Conservation (phyloP, 2,113 vertebrate genomes). For the Catagonus wagneri region DNA sequence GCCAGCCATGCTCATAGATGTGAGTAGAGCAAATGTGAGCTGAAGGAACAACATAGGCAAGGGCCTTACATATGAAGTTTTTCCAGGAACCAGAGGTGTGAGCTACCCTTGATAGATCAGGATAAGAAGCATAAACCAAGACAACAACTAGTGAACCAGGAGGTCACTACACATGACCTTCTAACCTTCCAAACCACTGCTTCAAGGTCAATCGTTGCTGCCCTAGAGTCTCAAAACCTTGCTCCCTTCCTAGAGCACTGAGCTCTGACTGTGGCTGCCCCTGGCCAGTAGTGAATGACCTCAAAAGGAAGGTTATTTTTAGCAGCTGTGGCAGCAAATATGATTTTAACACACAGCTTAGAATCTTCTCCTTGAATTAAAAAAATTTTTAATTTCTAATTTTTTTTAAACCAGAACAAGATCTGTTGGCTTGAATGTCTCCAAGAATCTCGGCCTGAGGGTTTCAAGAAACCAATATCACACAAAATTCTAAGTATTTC, state of each 20-base stretch:
- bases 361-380: neutral
- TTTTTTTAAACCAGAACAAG: neutral
- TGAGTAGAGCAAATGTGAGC: neutral
- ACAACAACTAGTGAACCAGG: neutral
- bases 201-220: neutral
- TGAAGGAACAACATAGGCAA: neutral
- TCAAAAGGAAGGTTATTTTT: neutral
- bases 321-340: neutral
- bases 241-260: neutral
- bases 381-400: neutral
- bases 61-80: neutral
- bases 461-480: constrained; percentile 35
- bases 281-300: neutral
- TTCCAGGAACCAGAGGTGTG: neutral
- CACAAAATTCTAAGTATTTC: neutral
- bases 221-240: neutral
- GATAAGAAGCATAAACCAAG: neutral
- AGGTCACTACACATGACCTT: neutral
- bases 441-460: neutral
- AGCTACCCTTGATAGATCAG: neutral
- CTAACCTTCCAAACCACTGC: neutral
- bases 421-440: neutral
- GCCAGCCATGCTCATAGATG: neutral
- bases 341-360: neutral
- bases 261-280: too few species aligned